These are phyloP conservation scores for Rutilus rutilus DNA, from an alignment of 2,113 vertebrate genomes.

Conservation along the genomic window DNA sequence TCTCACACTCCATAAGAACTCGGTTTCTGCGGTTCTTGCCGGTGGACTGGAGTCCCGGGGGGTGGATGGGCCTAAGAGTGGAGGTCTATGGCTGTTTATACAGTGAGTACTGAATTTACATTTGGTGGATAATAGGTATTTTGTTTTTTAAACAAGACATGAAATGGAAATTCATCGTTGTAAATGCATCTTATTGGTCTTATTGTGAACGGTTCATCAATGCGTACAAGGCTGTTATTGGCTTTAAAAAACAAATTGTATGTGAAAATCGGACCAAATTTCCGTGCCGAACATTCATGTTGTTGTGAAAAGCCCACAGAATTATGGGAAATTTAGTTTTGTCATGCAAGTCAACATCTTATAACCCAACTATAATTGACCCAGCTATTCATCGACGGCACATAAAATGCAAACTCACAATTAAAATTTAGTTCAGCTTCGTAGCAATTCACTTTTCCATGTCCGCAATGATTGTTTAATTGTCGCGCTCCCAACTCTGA, in stretches of 20 bases:
- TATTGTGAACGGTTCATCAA: not conserved
- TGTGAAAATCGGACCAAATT: not conserved
- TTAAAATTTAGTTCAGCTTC: no score
- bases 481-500: no score
- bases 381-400: no score
- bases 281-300: not conserved
- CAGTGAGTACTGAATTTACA: conserved; percentile 76
- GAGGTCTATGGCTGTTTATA: conserved; percentile 87
- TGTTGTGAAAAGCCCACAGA: not conserved
- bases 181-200: not conserved
- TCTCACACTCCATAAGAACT: conserved; percentile 79
- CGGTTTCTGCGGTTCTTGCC: conserved; percentile 84
- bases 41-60: conserved; percentile 76
- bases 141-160: not conserved
- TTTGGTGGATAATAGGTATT: not conserved
- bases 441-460: no score
- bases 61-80: conserved; percentile 81
- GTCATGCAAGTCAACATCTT: not conserved
- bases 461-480: no score
- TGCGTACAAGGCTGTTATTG: not conserved
- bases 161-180: not conserved
- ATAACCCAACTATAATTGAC: not conserved
- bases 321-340: not conserved
- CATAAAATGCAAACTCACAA: no score
- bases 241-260: not conserved